These are phyloP conservation scores for Iselma pallidipennis DNA, from an alignment of 2,888 invertebrate genomes.

Conservation along the genomic window DNA sequence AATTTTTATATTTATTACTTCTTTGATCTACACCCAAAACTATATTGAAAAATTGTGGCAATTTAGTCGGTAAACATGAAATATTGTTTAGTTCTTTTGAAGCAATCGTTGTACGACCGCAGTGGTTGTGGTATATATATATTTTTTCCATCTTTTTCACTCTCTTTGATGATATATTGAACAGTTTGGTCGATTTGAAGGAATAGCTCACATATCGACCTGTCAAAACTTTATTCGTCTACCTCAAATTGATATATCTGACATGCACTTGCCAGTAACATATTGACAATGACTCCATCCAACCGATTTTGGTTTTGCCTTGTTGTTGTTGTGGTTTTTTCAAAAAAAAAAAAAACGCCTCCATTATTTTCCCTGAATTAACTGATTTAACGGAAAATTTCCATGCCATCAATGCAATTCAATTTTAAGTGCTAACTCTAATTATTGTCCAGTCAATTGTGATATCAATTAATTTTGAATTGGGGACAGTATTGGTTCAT, in stretches of 20 bases:
- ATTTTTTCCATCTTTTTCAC: neutral
- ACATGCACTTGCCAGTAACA: slow-evolving; percentile 23
- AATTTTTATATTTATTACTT: neutral
- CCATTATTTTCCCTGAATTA: neutral
- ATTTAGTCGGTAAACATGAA: neutral
- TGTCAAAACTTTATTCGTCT: slow-evolving; percentile 32
- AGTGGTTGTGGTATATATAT: neutral
- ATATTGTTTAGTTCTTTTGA: neutral
- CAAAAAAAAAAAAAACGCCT: too few species aligned
- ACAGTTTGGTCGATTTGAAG: slow-evolving; percentile 21
- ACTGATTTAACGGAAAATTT: neutral
- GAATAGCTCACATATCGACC: slow-evolving; percentile 31
- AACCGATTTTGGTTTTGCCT: neutral
- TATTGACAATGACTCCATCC: slow-evolving; percentile 24
- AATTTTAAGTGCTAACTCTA: neutral
- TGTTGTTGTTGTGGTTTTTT: too few species aligned
- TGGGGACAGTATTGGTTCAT: neutral
- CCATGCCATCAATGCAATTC: neutral
- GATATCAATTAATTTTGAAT: neutral
- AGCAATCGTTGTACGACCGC: neutral
- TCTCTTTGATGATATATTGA: slow-evolving; percentile 23
- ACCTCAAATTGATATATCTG: slow-evolving; percentile 31
- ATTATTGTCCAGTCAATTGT: neutral
- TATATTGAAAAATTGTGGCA: neutral
- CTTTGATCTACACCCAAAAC: neutral